Evolutionary conservation across 2,113 vertebrate genomes (phyloP).

Genomic region (Macquaria australasica): DNA sequence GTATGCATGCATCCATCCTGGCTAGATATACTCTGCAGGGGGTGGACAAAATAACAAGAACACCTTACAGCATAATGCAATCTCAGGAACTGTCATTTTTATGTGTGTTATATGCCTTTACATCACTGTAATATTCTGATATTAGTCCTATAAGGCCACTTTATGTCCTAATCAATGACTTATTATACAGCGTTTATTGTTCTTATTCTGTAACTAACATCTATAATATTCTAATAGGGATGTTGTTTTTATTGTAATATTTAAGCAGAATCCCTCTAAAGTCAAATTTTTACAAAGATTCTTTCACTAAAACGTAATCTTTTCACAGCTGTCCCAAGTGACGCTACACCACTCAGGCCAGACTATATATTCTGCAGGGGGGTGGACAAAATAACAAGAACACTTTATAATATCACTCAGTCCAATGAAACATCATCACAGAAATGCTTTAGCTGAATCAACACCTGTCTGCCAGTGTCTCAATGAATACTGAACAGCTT

Average conservation of each 20-base stretch:
- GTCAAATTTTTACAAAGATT: background rate
- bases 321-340: background rate
- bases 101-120: background rate
- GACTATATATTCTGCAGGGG: background rate
- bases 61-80: no score
- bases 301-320: background rate
- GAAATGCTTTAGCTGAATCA: background rate
- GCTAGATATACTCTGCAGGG: background rate
- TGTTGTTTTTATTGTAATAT: background rate
- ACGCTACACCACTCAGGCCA: background rate
- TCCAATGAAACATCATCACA: background rate
- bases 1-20: background rate
- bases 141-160: background rate
- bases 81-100: no score
- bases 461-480: background rate
- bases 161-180: background rate
- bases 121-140: background rate
- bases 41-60: slow-evolving; percentile 11
- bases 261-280: background rate
- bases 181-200: background rate
- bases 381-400: background rate
- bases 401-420: background rate
- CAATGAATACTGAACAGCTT: background rate
- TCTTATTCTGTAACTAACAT: background rate
- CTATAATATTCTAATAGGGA: background rate